phyloP scores from a whole-genome alignment of 2,113 vertebrate species.

The Thryonomys swinderianus region DNA sequence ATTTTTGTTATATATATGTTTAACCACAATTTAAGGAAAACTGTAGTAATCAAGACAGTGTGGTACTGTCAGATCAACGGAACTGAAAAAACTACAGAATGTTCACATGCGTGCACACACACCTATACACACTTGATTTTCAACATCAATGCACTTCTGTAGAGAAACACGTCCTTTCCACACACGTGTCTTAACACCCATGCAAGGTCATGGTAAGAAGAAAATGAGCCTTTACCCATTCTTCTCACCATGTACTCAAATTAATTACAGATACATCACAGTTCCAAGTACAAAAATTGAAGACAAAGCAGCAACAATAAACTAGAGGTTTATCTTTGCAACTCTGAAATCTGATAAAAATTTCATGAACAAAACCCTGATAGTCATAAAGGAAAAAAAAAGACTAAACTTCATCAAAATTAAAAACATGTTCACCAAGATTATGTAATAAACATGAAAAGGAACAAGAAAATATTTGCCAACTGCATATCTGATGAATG shows the following conservation, averaged over 20 bases:
- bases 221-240: not conserved
- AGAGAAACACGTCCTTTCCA: too few relatives aligned
- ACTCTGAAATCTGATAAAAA: not conserved
- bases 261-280: not conserved
- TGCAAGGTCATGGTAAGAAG: not conserved
- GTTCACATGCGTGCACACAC: not conserved
- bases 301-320: constrained; percentile 26
- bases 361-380: not conserved
- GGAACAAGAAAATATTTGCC: constrained; percentile 39
- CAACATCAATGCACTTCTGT: too few relatives aligned
- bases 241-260: not conserved
- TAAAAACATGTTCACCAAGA: not conserved
- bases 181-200: too few relatives aligned
- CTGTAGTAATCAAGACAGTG: not conserved
- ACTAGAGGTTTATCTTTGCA: not conserved
- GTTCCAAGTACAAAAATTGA: constrained; percentile 12
- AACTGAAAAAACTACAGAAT: not conserved
- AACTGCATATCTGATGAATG: constrained; percentile 17
- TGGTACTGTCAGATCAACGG: not conserved
- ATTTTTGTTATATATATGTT: not conserved
- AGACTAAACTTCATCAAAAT: not conserved
- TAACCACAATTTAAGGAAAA: not conserved
- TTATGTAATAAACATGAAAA: constrained; percentile 16
- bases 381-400: not conserved
- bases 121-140: not conserved